phyloP scores from a whole-genome alignment of 2,888 invertebrate species.

The Nemoura dubitans region DNA sequence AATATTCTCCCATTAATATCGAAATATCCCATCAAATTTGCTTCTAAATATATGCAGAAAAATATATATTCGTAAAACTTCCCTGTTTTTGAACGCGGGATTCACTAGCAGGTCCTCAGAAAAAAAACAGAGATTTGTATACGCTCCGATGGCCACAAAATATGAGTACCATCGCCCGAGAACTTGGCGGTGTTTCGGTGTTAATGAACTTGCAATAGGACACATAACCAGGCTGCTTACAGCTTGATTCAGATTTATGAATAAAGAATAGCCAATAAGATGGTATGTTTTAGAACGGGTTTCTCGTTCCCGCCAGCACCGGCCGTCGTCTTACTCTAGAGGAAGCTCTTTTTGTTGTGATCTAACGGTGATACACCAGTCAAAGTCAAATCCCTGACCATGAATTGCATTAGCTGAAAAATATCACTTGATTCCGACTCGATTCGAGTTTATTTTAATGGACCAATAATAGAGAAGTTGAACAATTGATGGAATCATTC shows the following conservation, averaged over 20 bases:
- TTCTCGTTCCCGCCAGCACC: background rate
- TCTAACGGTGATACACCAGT: slow-evolving; percentile 5
- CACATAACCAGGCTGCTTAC: background rate
- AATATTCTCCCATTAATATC: no score
- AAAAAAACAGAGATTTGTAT: no score
- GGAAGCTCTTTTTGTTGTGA: slow-evolving; percentile 12
- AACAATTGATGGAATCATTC: background rate
- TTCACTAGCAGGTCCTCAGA: no score
- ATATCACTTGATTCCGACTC: background rate
- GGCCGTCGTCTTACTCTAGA: background rate
- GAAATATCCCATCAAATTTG: no score
- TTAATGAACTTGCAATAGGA: background rate
- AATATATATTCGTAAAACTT: no score
- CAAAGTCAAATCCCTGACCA: background rate
- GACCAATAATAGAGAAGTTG: background rate
- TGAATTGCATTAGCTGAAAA: background rate
- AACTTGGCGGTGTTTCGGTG: background rate
- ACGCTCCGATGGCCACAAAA: background rate
- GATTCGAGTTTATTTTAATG: background rate
- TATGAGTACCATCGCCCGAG: background rate
- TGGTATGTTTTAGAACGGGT: slow-evolving; percentile 7
- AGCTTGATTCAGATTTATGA: background rate
- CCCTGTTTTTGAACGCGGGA: no score
- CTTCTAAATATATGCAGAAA: no score
- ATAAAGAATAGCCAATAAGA: slow-evolving; percentile 12